Evolutionary conservation across 2,888 invertebrate species (phyloP).

Genomic region (Hypercompe scribonia): DNA sequence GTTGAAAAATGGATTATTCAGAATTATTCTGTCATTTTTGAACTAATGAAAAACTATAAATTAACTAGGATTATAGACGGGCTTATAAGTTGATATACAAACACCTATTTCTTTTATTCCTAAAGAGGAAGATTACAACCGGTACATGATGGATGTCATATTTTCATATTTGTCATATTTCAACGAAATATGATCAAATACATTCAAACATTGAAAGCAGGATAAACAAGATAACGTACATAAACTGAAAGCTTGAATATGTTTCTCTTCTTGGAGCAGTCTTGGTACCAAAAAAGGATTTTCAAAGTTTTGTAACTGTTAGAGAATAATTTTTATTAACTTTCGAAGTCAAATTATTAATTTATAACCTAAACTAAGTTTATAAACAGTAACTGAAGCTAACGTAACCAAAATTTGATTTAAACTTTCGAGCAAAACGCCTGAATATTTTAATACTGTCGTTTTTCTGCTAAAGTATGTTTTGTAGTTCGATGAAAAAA

Average conservation of each 20-base stretch:
- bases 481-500: slow-evolving; percentile 52
- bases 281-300: background rate
- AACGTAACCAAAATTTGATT: slow-evolving; percentile 39
- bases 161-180: no score
- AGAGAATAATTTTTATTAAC: background rate
- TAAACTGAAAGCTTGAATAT: background rate
- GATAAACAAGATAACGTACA: background rate
- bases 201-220: background rate
- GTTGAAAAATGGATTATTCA: background rate
- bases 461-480: slow-evolving; percentile 54
- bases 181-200: no score
- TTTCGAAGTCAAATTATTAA: background rate
- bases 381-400: slow-evolving; percentile 22
- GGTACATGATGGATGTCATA: background rate
- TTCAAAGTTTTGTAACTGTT: background rate
- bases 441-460: slow-evolving; percentile 31
- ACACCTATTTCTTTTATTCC: background rate
- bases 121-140: background rate
- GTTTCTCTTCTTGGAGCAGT: no score
- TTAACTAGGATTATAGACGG: background rate
- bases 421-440: slow-evolving; percentile 49
- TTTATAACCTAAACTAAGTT: slow-evolving; percentile 4
- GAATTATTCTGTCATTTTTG: background rate
- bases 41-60: background rate
- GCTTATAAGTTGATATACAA: background rate